Evolutionary conservation across 2,888 invertebrate genomes (phyloP).

Genomic region (Alloplasta piceator): DNA sequence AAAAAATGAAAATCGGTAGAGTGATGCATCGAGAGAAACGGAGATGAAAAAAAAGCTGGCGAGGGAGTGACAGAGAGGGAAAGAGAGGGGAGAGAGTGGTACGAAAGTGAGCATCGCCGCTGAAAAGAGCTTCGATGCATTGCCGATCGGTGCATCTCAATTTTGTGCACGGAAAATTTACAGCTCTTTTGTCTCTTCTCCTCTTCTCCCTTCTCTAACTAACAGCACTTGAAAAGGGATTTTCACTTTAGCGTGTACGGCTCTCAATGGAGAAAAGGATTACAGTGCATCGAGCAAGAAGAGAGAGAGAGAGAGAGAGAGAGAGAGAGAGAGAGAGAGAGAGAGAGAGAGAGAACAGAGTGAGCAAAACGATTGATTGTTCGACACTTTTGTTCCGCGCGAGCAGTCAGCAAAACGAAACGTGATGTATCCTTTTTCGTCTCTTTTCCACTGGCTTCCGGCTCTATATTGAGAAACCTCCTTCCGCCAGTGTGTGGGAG

Average conservation of each 20-base stretch:
- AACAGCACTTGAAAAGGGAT: constrained; percentile 48
- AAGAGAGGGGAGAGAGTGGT: constrained; percentile 17
- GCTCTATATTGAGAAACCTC: constrained; percentile 12
- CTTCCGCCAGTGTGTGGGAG: neutral
- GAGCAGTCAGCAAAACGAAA: constrained; percentile 42
- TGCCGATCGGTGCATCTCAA: constrained; percentile 63
- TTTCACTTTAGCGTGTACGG: constrained; percentile 47
- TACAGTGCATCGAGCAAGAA: constrained; percentile 39
- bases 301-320: neutral
- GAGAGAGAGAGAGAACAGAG: constrained; percentile 1
- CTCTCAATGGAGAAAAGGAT: constrained; percentile 51
- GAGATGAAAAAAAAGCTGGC: neutral
- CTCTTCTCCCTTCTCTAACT: constrained; percentile 16
- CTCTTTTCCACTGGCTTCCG: constrained; percentile 1
- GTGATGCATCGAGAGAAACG: constrained; percentile 4
- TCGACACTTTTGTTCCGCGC: constrained; percentile 55
- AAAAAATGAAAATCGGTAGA: constrained; percentile 29
- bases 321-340: constrained; percentile 3
- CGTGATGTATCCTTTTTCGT: constrained; percentile 6
- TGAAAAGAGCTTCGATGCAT: constrained; percentile 61
- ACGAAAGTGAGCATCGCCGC: constrained; percentile 59
- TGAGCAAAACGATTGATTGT: constrained; percentile 56
- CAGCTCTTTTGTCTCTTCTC: constrained; percentile 55
- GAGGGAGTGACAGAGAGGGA: constrained; percentile 22
- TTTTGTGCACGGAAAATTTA: constrained; percentile 58